Percentiles rank a stretch among this genome's conserved stretches.
Conservation (phyloP, 2,888 invertebrate species). For the Anarsia innoxiella region DNA sequence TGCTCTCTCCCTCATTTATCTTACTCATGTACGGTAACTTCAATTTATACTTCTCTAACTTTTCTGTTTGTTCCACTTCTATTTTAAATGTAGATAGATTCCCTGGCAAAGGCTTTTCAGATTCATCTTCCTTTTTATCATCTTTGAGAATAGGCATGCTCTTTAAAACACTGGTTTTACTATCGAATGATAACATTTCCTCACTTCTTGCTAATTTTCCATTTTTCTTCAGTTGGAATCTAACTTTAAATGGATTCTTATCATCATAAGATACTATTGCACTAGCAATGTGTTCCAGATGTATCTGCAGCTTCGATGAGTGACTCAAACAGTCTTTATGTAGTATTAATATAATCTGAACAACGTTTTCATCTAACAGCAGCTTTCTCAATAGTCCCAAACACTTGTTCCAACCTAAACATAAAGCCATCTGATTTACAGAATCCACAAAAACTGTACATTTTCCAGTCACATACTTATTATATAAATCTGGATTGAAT, state of each 20-base stretch:
- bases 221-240: constrained; percentile 63
- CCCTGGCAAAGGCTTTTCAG: constrained; percentile 51
- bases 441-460: constrained; percentile 54
- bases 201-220: constrained; percentile 69
- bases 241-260: constrained; percentile 33
- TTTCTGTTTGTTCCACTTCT: constrained; percentile 77
- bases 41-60: constrained; percentile 73
- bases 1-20: constrained; percentile 70
- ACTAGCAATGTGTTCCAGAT: constrained; percentile 64
- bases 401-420: constrained; percentile 51
- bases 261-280: constrained; percentile 44
- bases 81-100: constrained; percentile 78
- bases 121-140: constrained; percentile 37
- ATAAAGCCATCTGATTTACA: constrained; percentile 55
- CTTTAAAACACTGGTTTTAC: constrained; percentile 38
- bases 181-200: constrained; percentile 47
- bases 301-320: constrained; percentile 46
- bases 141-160: constrained; percentile 38
- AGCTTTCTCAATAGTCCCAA: constrained; percentile 37
- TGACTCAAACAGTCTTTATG: constrained; percentile 68
- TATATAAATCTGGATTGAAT: constrained; percentile 26
- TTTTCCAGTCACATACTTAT: constrained; percentile 29
- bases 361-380: constrained; percentile 31
- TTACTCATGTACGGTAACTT: constrained; percentile 78
- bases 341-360: constrained; percentile 48